Evolutionary conservation across 2,888 invertebrate genomes (phyloP).

Genomic region (Cantharis lateralis): DNA sequence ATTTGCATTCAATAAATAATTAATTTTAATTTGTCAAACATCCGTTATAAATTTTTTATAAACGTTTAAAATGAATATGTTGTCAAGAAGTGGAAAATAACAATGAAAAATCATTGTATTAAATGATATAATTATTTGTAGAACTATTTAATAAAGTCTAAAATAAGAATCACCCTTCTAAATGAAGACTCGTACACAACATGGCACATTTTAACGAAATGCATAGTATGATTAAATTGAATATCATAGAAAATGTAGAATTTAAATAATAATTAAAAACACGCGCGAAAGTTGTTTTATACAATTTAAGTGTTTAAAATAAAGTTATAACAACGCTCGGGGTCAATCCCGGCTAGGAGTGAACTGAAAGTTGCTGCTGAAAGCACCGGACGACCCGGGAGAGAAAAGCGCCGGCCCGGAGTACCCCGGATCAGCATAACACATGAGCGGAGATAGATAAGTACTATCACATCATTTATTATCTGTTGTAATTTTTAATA

Average conservation of each 20-base stretch:
- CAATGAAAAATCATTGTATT: background rate
- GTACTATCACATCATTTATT: conserved; percentile 13
- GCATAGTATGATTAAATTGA: background rate
- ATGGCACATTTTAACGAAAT: background rate
- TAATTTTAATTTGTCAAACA: background rate
- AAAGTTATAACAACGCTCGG: conserved; percentile 40
- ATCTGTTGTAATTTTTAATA: conserved; percentile 3
- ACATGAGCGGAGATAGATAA: conserved; percentile 29
- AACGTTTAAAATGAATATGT: background rate
- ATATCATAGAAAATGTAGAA: background rate
- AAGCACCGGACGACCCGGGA: conserved; percentile 53
- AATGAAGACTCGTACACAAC: background rate
- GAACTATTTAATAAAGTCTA: background rate
- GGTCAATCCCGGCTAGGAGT: conserved; percentile 47
- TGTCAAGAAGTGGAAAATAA: background rate
- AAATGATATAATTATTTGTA: background rate
- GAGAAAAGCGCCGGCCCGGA: conserved; percentile 60
- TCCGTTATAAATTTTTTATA: background rate
- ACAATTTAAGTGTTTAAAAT: conserved; percentile 26
- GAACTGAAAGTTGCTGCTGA: conserved; percentile 43
- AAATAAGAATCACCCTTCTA: background rate
- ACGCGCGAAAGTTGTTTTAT: conserved; percentile 7
- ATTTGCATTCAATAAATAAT: background rate
- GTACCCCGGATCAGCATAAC: conserved; percentile 39
- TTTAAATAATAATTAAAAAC: background rate